Evolutionary conservation across 2,797 vertebrate genomes (phyloP), one percentile per base, ranked within the genome.

Genomic region (Trematomus bernacchii): DNA sequence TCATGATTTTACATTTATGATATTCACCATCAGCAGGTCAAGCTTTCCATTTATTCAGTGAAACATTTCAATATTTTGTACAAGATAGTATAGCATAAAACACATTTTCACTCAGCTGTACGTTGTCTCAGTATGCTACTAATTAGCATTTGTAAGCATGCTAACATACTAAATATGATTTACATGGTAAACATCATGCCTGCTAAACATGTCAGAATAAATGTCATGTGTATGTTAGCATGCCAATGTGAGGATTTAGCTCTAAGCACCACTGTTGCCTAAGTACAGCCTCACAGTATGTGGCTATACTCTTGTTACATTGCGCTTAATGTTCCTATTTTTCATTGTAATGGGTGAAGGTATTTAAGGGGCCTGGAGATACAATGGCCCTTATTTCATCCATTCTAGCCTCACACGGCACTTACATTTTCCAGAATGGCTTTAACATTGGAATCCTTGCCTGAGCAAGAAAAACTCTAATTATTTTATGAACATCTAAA

Each of bases 401-500:
- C 57, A 60, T 67, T 79, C 44, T 46, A 37, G 40, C 21, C 55
- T 23, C 27, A 40, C 19, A 37, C 40, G 42, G 69, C 72, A 53
- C 18, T 48, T 65, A 76, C 18, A 55, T 12, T 6, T 27, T 42
- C 19, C 72, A 37, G 62, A 60, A 76, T 57, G 69, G 44, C 48
- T 76, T 71, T 66, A 61, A 70, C 57, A 48, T 33, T 14, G 44
- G 53, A 72, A 76, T 40, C 37, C 23, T 47, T 46, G 62, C 65
- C 52, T 43, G 57, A 68, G 42, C 60, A 70, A 9, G 48, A 71
- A 77, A 80, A 72, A 50, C 30, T 51, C 58, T 71, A 62, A 77
- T 79, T 68, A 77, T 82, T 79, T 81, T 62, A 84, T 82, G 62
- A 82, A 71, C 73, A 86, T 87, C 83, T 85, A 88, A 81, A 87